Evolutionary conservation across 2,113 vertebrate species (phyloP).

Genomic region (Alouatta palliata): DNA sequence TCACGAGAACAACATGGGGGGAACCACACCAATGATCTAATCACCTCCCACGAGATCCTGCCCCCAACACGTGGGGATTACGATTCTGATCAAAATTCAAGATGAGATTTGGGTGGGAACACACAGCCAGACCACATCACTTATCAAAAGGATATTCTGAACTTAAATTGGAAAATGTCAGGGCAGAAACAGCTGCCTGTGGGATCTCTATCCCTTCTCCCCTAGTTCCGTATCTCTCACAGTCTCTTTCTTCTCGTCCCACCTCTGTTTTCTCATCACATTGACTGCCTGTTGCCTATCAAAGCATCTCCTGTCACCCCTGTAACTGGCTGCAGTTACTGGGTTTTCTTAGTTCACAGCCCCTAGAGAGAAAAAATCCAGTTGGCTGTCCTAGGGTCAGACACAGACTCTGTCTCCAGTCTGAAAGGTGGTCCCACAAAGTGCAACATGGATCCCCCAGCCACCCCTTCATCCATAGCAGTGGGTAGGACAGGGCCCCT

Average conservation of each 20-base stretch:
- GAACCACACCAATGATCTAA: too few relatives aligned
- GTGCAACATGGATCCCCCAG: neutral
- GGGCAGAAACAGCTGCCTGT: neutral
- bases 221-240: neutral
- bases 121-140: too few relatives aligned
- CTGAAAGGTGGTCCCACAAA: neutral
- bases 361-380: neutral
- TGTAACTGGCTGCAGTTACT: neutral
- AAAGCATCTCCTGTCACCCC: neutral
- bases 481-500: fast-evolving
- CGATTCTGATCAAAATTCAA: too few relatives aligned
- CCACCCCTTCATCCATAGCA: too few relatives aligned
- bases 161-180: neutral
- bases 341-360: neutral
- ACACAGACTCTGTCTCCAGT: neutral
- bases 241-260: neutral
- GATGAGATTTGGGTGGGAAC: too few relatives aligned
- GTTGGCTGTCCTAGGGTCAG: neutral
- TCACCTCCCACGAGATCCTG: too few relatives aligned
- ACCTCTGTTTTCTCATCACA: neutral
- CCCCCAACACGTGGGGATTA: too few relatives aligned
- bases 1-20: too few relatives aligned
- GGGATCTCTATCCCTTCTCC: too few relatives aligned
- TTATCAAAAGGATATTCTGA: neutral
- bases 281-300: fast-evolving